These are phyloP conservation scores for Arenicola marina DNA, from an alignment of 2,888 invertebrate species.

Conservation along the genomic window DNA sequence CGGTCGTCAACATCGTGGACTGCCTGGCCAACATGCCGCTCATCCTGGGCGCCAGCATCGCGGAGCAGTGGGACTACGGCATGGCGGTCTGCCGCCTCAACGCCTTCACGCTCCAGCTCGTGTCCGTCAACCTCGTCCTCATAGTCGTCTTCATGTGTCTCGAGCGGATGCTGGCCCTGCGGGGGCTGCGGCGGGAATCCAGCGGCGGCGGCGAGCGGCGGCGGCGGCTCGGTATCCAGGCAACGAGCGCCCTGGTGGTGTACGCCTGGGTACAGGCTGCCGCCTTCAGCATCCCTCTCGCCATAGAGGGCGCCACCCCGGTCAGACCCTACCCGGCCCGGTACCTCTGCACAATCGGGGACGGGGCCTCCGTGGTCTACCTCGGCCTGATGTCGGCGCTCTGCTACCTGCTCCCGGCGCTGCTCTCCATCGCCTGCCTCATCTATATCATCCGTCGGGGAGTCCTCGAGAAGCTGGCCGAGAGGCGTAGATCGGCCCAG, in stretches of 20 bases:
- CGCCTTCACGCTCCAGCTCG: constrained; percentile 42
- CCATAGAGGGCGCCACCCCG: constrained; percentile 33
- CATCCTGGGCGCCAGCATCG: constrained; percentile 41
- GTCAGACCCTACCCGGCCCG: constrained; percentile 38
- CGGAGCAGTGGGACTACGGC: constrained; percentile 43
- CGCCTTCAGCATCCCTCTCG: constrained; percentile 46
- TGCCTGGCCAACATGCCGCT: constrained; percentile 49
- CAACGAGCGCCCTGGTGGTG: constrained; percentile 36
- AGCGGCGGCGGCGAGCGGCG: too few species aligned
- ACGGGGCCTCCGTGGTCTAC: constrained; percentile 40
- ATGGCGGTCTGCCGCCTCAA: constrained; percentile 42
- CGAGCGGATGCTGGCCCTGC: constrained; percentile 47
- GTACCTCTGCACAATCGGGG: constrained; percentile 42
- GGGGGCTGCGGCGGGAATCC: constrained; percentile 37
- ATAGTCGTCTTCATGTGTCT: constrained; percentile 39
- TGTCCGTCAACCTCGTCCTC: constrained; percentile 39
- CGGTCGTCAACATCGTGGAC: constrained; percentile 44
- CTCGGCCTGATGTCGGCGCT: constrained; percentile 35
- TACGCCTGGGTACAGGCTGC: constrained; percentile 48
- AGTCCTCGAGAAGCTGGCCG: constrained; percentile 36
- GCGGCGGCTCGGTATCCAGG: constrained; percentile 32
- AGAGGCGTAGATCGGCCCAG: constrained; percentile 35
- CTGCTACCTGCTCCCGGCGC: constrained; percentile 43
- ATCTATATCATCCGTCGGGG: constrained; percentile 36
- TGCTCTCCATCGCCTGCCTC: constrained; percentile 39